Base-by-base conservation (phyloP, 2,797 vertebrate genomes). In the Xenopus petersii region DNA sequence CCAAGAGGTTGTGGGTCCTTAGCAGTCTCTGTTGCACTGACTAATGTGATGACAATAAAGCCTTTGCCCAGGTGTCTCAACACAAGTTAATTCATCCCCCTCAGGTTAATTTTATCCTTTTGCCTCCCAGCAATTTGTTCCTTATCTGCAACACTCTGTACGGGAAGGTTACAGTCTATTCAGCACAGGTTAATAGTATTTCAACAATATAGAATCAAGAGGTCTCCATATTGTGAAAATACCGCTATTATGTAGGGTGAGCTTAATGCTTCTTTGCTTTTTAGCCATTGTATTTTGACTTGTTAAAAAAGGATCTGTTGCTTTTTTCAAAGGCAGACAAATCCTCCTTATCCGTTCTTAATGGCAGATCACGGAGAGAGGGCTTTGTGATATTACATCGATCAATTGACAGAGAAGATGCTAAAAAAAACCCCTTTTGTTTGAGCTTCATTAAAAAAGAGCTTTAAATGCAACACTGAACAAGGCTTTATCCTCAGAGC, bases 381-480 rank as follows among this genome's bases (percentile, higher is more conserved):
- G 26, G 58, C 63, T 42, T 70, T 17, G 13, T 13, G 48, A 71
- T 49, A 67, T 55, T 55, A 46, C 64, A 15, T 46, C 36, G 8
- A 56, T 54, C 55, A 61, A 71, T 67, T 65, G 63, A 60, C 75
- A 67, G 47, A 71, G 68, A 54, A 56, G 46, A 12, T 12, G 12
- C 15, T 59, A 24, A 42, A 54, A 42, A n/a, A 42, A 61, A 17
- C 48, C 69, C 48, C 69, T 11, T 49, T 58, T 55, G 63, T 51
- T 59, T 54, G 21, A 54, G 63, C 26, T 49, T 5, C 66, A 67
- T 68, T 62, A 21, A 54, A 13, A 42, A n/a, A 51, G 56, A 24
- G 69, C 48, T 58, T 58, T 64, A 63, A 63, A 73, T 68, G 36
- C 64, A 63, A 73, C 61, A 48, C 55, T 77, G 70, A 30, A 64